Conservation (phyloP, 2,797 vertebrate species). For the Chaetodon trifasciatus region DNA sequence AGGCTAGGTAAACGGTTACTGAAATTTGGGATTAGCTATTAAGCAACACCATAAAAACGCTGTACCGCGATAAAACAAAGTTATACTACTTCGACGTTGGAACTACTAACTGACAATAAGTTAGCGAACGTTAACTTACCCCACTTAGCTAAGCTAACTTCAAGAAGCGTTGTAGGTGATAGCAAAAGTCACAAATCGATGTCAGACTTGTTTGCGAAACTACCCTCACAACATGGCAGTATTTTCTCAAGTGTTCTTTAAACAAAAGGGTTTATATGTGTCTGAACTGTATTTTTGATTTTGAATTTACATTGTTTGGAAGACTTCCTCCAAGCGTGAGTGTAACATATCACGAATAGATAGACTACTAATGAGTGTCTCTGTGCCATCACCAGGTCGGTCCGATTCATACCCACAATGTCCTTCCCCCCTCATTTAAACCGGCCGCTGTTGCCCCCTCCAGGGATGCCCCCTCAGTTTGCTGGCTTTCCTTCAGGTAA, state of each 20-base stretch:
- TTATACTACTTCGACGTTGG: fast-evolving
- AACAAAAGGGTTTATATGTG: not conserved
- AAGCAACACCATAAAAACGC: no score
- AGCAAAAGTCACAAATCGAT: not conserved
- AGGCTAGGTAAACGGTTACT: not conserved
- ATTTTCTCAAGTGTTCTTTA: not conserved
- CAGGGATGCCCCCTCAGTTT: conserved; percentile 97
- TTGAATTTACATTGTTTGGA: not conserved
- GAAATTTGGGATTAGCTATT: not conserved
- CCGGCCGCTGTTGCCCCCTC: conserved; percentile 96
- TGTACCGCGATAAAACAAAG: fast-evolving
- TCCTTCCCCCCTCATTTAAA: conserved; percentile 98
- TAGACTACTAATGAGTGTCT: not conserved
- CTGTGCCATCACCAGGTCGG: conserved; percentile 56
- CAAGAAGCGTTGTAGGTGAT: not conserved
- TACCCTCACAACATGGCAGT: not conserved
- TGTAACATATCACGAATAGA: not conserved
- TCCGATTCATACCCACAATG: conserved; percentile 84
- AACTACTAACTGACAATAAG: not conserved
- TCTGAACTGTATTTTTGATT: not conserved
- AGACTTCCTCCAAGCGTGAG: not conserved
- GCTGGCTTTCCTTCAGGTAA: conserved; percentile 95
- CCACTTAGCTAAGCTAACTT: conserved; percentile 1
- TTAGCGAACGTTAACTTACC: not conserved
- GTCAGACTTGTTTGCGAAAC: not conserved